Conservation (phyloP, 2,888 invertebrate genomes). For the Apoderus coryli region DNA sequence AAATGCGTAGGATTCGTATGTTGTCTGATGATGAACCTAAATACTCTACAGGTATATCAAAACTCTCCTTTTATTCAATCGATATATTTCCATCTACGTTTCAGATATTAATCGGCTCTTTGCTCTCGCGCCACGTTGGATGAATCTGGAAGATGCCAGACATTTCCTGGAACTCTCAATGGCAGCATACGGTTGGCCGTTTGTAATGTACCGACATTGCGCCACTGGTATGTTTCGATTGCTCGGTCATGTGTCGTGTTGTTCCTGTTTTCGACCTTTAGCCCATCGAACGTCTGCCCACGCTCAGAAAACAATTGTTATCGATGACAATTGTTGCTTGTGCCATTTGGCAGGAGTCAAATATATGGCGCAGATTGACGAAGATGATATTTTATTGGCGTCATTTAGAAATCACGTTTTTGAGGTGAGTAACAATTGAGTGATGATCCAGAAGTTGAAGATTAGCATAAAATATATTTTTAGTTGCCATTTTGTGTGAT, state of each 20-base stretch:
- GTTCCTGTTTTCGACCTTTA: slow-evolving; percentile 39
- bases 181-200: slow-evolving; percentile 81
- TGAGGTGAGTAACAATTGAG: slow-evolving; percentile 59
- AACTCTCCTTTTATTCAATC: slow-evolving; percentile 2
- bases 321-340: slow-evolving; percentile 82
- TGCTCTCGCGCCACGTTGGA: slow-evolving; percentile 58
- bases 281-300: neutral
- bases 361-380: slow-evolving; percentile 55
- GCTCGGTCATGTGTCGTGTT: slow-evolving; percentile 52
- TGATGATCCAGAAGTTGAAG: no score
- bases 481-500: slow-evolving; percentile 80
- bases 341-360: slow-evolving; percentile 78
- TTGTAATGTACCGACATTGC: slow-evolving; percentile 63
- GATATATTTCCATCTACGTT: slow-evolving; percentile 17
- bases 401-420: slow-evolving; percentile 76
- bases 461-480: slow-evolving; percentile 9
- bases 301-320: no score
- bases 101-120: slow-evolving; percentile 42
- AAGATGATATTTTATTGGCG: slow-evolving; percentile 72
- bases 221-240: slow-evolving; percentile 62
- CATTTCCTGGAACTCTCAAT: slow-evolving; percentile 70
- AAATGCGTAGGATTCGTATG: slow-evolving; percentile 50
- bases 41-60: slow-evolving; percentile 51
- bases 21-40: slow-evolving; percentile 49
- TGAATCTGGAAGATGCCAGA: slow-evolving; percentile 59